Evolutionary conservation across 2,113 vertebrate species (phyloP), one percentile per base, ranked within the genome.

Genomic region (Vidua chalybeata): DNA sequence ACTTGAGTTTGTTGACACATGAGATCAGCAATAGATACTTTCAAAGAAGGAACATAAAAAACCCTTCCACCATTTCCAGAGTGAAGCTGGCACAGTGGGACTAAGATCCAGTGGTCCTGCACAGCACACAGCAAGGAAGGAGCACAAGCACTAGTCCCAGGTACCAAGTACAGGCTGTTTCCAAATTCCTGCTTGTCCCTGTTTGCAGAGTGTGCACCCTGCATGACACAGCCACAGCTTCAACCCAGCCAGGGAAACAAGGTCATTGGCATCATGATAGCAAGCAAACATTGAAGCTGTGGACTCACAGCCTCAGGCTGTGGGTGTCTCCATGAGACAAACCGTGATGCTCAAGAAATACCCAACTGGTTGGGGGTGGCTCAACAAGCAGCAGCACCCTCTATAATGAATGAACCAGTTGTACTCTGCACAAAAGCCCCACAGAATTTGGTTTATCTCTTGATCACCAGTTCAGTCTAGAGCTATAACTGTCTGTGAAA

Each of bases 151-250:
- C 24, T 27, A 8, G 24, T 27, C 22, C 35, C 35, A 35, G 35
- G 35, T 35, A 35, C 35, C 9, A 2, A 27, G 26, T 26, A 46
- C 33, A 64, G 33, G 14, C 21, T 3, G 7, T 41, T 80, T 37
- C 68, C 84, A 81, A 17, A 77, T 43, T 75, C 33, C 58, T 62
- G 9, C 23, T 63, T 48, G 37, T 37, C 54, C 58, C 66, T 24
- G 4, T 17, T 30, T 63, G 15, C 30, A 74, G 51, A 27, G 24
- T 9, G 17, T 3, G 3, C 56, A 26, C 28, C 26, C 33, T 54
- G 51, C 1, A 0, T n/a, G 61, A n/a, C 41, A 19, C 46, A 77
- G 54, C 0, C 0, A 61, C 46, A 52, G 18, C 63, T 61, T 33
- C 39, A 5, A n/a, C 33, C 19, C 43, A 64, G 72, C 14, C 41